Conservation (phyloP, 2,113 vertebrate species). For the Oenanthe melanoleuca region DNA sequence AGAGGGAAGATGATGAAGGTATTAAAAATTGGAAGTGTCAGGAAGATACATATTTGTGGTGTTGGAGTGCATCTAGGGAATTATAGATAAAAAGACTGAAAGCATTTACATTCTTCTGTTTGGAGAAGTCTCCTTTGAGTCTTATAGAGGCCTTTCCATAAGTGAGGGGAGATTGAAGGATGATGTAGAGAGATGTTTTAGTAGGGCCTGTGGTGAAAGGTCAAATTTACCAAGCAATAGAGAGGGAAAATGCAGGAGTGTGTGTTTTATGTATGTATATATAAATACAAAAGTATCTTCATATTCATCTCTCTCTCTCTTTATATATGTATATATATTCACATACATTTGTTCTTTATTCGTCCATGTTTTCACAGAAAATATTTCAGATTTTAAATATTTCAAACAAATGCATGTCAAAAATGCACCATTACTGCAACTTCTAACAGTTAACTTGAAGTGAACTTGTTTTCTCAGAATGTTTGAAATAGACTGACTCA, state of each 20-base stretch:
- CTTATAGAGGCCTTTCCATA: background rate
- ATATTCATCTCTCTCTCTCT: background rate
- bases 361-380: background rate
- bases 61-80: background rate
- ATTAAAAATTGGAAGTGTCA: background rate
- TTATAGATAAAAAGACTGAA: background rate
- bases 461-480: background rate
- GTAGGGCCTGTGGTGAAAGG: background rate
- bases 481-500: background rate
- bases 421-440: background rate
- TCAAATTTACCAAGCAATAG: background rate
- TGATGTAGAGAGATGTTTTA: background rate
- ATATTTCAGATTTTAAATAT: background rate
- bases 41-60: background rate
- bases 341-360: background rate
- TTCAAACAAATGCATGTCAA: background rate
- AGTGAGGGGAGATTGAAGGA: background rate
- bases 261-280: accelerated
- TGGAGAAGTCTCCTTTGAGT: background rate
- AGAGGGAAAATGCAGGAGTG: background rate
- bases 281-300: background rate
- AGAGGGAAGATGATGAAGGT: background rate
- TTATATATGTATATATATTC: background rate
- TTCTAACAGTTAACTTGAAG: background rate
- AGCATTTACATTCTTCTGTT: background rate